Conservation (phyloP, 2,113 vertebrate species). For the Etia nguti region DNA sequence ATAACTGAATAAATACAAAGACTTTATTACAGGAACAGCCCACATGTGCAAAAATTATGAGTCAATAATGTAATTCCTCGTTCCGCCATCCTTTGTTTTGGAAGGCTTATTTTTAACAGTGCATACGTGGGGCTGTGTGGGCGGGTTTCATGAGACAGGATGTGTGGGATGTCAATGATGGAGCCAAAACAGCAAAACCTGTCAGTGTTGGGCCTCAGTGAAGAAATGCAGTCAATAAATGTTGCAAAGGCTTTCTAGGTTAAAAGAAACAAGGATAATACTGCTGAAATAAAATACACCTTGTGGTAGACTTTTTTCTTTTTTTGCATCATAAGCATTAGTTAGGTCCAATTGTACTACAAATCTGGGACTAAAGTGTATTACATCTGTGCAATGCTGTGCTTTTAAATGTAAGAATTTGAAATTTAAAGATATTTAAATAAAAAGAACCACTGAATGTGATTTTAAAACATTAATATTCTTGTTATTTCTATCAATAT, state of each 20-base stretch:
- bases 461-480: background rate
- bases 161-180: background rate
- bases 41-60: background rate
- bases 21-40: background rate
- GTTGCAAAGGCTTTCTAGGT: background rate
- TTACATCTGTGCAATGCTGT: background rate
- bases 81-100: background rate
- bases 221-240: background rate
- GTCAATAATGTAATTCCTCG: background rate
- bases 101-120: background rate
- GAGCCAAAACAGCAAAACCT: background rate
- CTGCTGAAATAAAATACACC: background rate
- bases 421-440: background rate
- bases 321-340: background rate
- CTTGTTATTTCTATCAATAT: background rate
- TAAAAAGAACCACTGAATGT: background rate
- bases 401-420: background rate
- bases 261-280: background rate
- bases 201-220: background rate
- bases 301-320: background rate
- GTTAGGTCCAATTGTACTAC: background rate
- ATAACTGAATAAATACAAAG: background rate
- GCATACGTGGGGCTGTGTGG: background rate
- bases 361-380: background rate
- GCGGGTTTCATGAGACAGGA: background rate